These are phyloP conservation scores for Seriola dumerili DNA, from an alignment of 2,113 vertebrate genomes.

Conservation along the genomic window DNA sequence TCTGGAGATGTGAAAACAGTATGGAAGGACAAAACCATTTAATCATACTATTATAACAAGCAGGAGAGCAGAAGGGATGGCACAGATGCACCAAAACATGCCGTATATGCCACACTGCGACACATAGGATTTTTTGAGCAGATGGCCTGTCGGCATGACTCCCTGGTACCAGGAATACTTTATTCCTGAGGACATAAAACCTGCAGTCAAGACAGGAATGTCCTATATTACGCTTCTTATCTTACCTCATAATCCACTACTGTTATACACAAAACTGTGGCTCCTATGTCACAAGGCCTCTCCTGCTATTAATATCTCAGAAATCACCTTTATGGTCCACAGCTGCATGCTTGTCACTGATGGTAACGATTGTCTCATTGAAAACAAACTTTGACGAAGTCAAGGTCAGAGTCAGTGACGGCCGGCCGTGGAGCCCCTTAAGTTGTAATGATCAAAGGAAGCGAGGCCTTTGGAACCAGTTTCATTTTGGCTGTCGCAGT, in stretches of 20 bases:
- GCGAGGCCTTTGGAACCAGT: conserved; percentile 34
- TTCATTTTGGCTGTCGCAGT: conserved; percentile 70
- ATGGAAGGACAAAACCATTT: conserved; percentile 20
- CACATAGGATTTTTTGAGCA: conserved; percentile 47
- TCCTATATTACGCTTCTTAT: conserved; percentile 44
- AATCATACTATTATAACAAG: conserved; percentile 24
- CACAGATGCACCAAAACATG: conserved; percentile 19
- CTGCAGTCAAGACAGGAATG: conserved; percentile 44
- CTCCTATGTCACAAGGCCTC: conserved; percentile 22
- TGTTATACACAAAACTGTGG: conserved; percentile 23
- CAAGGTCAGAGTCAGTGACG: conserved; percentile 65
- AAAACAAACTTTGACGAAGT: conserved; percentile 73
- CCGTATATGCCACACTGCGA: conserved; percentile 23
- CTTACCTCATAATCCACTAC: conserved; percentile 23
- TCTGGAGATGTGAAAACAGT: conserved; percentile 13
- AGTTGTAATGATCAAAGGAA: conserved; percentile 74
- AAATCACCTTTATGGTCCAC: conserved; percentile 59
- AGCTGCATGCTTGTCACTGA: conserved; percentile 57
- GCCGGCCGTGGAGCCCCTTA: conserved; percentile 51
- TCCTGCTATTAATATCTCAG: conserved; percentile 55
- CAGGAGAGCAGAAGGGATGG: conserved; percentile 6
- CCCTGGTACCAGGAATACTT: conserved; percentile 44
- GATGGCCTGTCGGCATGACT: conserved; percentile 62
- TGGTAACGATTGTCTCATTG: conserved; percentile 68
- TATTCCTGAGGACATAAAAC: conserved; percentile 51